Base-by-base conservation (phyloP, 2,113 vertebrate genomes). In the Syngnathus scovelli region DNA sequence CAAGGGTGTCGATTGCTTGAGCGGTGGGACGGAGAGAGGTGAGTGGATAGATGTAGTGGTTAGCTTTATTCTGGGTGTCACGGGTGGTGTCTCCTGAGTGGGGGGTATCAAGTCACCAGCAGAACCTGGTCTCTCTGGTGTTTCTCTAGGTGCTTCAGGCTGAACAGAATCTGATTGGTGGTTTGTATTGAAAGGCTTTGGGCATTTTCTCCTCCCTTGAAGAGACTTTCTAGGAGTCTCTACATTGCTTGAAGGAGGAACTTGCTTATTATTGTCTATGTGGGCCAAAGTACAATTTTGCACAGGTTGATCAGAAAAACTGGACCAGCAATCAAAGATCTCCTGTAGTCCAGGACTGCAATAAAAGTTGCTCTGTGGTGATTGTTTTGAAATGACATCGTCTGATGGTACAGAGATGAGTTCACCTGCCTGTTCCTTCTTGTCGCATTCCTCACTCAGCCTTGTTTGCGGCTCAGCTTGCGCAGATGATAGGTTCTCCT, bases 261-360 rank as follows among this genome's bases (percentile, higher is more conserved):
- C 15, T 39, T 64, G 67, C 11, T 3, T 70, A 13, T 68, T 67
- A 64, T 27, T 19, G n/a, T 39, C 16, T 68, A 39, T 38, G 12
- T 27, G 39, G 46, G 39, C 67, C 23, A 21, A 16, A 27, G 71
- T 23, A 19, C 64, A 23, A 68, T 69, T 78, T 39, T 73, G 70
- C 62, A 71, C 75, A 66, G 80, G 70, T 51, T 66, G 85, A 54
- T 85, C 90, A 60, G 90, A 90, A 82, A 92, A 89, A 72, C 87
- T 94, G 6, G 92, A 86, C 87, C 92, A 94, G 60, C 90, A 90
- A 71, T 98, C 95, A 80, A 98, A 92, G 52, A 94, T 82, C 21
- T 92, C 94, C 71, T 95, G 92, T 72, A 98, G 78, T 77, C 91
- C 94, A 62, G 93, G 93, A 79, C 94, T 99, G 83, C 96, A 88